Conservation (phyloP, 2,797 vertebrate genomes). For the Gadopsis bispinosus region DNA sequence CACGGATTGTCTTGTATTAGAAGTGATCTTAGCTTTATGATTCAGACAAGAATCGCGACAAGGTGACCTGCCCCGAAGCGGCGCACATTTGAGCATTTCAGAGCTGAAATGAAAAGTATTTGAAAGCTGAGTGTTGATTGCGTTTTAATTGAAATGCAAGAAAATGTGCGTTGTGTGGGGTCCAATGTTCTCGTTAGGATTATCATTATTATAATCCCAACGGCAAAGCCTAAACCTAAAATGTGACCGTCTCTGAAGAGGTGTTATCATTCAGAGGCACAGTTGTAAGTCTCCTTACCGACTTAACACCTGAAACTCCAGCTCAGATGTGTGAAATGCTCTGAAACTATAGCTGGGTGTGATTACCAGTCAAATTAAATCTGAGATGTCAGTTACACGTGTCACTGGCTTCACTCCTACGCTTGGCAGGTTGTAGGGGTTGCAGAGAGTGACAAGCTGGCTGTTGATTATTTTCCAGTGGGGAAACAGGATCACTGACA, state of each 20-base stretch:
- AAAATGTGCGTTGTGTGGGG: not conserved
- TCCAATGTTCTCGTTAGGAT: conserved; percentile 38
- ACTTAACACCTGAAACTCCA: conserved; percentile 83
- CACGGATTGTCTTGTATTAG: conserved; percentile 26
- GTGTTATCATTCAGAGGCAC: conserved; percentile 76
- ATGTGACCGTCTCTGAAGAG: conserved; percentile 62
- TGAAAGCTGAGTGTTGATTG: conserved; percentile 32
- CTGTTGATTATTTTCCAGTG: conserved; percentile 77
- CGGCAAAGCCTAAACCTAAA: conserved; percentile 62
- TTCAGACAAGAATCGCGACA: conserved; percentile 20
- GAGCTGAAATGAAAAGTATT: conserved; percentile 26
- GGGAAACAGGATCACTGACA: conserved; percentile 66
- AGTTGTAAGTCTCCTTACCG: conserved; percentile 73
- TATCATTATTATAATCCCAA: conserved; percentile 55
- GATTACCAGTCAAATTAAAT: conserved; percentile 88
- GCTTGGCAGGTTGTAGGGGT: conserved; percentile 74
- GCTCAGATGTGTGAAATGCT: conserved; percentile 84
- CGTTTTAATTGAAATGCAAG: conserved; percentile 46
- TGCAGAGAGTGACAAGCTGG: conserved; percentile 74
- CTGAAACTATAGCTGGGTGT: conserved; percentile 85
- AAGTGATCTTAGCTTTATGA: conserved; percentile 32
- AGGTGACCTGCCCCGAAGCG: conserved; percentile 33
- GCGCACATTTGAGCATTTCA: conserved; percentile 4
- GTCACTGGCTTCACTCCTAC: conserved; percentile 78
- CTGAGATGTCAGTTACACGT: conserved; percentile 84